These are phyloP conservation scores for Myotis davidii DNA, from an alignment of 2,113 vertebrate genomes.

Conservation along the genomic window DNA sequence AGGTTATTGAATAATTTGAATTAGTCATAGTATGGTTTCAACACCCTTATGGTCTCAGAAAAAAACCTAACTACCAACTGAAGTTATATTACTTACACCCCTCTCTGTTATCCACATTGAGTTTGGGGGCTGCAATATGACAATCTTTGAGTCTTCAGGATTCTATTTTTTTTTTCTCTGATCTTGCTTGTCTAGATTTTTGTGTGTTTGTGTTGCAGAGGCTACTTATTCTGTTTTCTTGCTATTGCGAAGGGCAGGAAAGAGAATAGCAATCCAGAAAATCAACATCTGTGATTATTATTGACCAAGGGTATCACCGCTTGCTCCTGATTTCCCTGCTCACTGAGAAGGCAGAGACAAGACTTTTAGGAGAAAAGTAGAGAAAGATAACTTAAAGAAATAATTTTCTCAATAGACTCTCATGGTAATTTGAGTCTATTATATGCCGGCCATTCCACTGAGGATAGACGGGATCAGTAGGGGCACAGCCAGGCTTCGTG, in stretches of 20 bases:
- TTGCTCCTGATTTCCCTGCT: not conserved
- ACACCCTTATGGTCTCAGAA: not conserved
- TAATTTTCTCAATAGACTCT: not conserved
- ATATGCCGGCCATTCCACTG: not conserved
- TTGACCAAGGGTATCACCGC: not conserved
- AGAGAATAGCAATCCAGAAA: not conserved
- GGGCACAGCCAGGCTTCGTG: not conserved
- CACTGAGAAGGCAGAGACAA: not conserved
- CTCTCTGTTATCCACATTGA: not conserved
- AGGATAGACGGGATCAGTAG: not conserved
- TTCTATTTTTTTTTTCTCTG: not conserved
- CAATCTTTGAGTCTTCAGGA: not conserved
- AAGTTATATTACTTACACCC: not conserved
- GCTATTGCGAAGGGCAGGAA: not conserved
- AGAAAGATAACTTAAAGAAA: not conserved
- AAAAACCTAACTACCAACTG: not conserved
- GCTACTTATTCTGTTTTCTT: not conserved
- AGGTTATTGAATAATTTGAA: conserved; percentile 7
- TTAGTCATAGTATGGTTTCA: not conserved
- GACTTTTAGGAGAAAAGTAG: not conserved
- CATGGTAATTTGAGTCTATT: not conserved
- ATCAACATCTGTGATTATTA: not conserved
- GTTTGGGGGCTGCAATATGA: not conserved
- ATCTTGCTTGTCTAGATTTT: not conserved
- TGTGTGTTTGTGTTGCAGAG: not conserved